Conservation (phyloP, 2,888 invertebrate genomes). For the Philaethria dido region DNA sequence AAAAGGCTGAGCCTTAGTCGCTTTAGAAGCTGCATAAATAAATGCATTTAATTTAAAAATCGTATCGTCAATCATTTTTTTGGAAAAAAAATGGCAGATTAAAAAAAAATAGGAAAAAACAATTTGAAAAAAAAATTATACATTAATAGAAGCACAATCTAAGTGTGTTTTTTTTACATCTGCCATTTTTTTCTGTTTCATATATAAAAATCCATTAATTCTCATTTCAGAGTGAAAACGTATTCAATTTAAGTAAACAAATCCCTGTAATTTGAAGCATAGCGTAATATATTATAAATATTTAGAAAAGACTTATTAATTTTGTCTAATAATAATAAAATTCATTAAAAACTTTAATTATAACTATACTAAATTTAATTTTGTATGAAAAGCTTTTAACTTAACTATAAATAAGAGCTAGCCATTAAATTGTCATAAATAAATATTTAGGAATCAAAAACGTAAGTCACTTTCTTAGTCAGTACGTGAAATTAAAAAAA, state of each 20-base stretch:
- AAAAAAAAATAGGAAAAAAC: neutral
- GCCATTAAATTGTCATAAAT: constrained; percentile 6
- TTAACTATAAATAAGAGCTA: neutral
- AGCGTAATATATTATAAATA: constrained; percentile 13
- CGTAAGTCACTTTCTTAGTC: constrained; percentile 2
- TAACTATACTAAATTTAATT: neutral
- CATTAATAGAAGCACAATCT: constrained; percentile 11
- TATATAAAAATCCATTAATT: neutral
- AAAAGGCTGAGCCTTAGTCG: constrained; percentile 22
- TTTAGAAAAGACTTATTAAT: neutral
- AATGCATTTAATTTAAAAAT: constrained; percentile 14
- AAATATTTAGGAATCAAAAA: constrained; percentile 8
- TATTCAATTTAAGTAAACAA: constrained; percentile 32
- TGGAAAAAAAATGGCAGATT: constrained; percentile 9
- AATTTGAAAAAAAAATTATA: neutral
- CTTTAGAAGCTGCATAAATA: constrained; percentile 23
- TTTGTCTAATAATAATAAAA: neutral
- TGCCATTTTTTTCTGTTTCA: constrained; percentile 19
- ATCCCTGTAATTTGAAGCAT: constrained; percentile 32
- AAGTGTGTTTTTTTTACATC: neutral
- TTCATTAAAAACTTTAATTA: constrained; percentile 2
- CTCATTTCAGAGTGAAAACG: constrained; percentile 42
- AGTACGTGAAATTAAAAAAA: too few species aligned
- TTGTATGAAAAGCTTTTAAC: constrained; percentile 3
- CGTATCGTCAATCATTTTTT: constrained; percentile 1